Evolutionary conservation across 2,888 invertebrate genomes (phyloP).

Genomic region (Hololepta plana): DNA sequence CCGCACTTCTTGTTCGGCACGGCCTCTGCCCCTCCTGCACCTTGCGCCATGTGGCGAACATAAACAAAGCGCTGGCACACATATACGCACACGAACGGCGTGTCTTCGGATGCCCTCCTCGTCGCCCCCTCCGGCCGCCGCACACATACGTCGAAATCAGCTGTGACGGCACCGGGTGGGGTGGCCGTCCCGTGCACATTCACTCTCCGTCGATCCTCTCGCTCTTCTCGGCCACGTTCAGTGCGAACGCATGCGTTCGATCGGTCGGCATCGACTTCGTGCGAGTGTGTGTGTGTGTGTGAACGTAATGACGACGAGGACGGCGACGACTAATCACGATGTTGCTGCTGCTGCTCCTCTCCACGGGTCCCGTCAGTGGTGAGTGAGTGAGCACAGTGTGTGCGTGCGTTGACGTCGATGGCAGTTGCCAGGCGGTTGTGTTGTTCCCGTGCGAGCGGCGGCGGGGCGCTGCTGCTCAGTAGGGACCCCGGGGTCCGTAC

Average conservation of each 20-base stretch:
- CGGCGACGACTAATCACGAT: no score
- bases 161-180: neutral
- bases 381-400: slow-evolving; percentile 27
- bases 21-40: slow-evolving; percentile 19
- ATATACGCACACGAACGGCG: slow-evolving; percentile 6
- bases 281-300: no score
- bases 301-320: no score
- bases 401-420: slow-evolving; percentile 25
- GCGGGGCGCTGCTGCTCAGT: slow-evolving; percentile 14
- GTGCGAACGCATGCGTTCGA: no score
- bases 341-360: no score
- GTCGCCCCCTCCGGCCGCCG: no score
- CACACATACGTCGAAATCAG: neutral
- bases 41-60: slow-evolving; percentile 32
- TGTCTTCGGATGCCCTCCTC: no score
- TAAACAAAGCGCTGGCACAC: slow-evolving; percentile 24
- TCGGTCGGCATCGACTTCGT: no score
- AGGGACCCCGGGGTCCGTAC: slow-evolving; percentile 24
- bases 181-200: no score
- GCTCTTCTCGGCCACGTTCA: no score
- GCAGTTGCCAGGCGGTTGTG: slow-evolving; percentile 30
- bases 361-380: slow-evolving; percentile 16
- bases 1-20: no score
- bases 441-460: slow-evolving; percentile 28
- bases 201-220: no score